Conservation (phyloP, 1,140 invertebrate genomes). For the Diplogasteroides magnus region DNA sequence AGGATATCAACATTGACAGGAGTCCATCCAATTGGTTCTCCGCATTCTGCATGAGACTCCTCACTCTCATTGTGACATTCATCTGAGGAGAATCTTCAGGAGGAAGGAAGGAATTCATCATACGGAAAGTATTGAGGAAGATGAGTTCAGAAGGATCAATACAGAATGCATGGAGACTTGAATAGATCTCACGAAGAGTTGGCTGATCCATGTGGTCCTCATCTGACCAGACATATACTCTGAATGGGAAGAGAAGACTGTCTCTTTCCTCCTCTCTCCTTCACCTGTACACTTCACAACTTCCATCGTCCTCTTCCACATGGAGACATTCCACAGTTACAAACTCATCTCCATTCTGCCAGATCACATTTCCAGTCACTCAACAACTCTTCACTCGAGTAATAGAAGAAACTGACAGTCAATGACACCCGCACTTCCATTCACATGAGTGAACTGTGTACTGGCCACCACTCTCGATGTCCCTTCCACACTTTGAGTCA, state of each 20-base stretch:
- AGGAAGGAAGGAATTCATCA: background rate
- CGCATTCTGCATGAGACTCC: conserved; percentile 15
- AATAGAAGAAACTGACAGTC: too few relatives aligned
- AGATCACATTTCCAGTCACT: conserved; percentile 21
- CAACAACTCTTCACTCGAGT: background rate
- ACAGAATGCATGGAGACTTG: conserved; percentile 23
- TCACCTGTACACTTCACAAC: conserved; percentile 14
- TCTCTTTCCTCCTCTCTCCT: background rate
- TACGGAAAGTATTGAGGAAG: conserved; percentile 30
- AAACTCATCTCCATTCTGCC: conserved; percentile 30
- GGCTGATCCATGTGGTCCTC: conserved; percentile 34
- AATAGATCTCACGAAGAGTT: conserved; percentile 21
- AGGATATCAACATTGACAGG: conserved; percentile 20
- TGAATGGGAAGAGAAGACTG: background rate
- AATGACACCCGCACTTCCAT: background rate
- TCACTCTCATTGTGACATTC: conserved; percentile 17
- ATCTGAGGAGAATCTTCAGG: conserved; percentile 9
- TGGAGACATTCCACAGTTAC: conserved; percentile 21
- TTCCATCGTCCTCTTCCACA: conserved; percentile 27
- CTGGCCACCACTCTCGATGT: background rate
- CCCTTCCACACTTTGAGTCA: background rate
- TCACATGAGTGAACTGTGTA: background rate
- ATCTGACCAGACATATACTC: conserved; percentile 30
- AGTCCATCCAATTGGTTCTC: conserved; percentile 20
- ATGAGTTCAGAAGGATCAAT: conserved; percentile 29